Conservation (phyloP, 1,140 invertebrate genomes). For the Bombus turneri region DNA sequence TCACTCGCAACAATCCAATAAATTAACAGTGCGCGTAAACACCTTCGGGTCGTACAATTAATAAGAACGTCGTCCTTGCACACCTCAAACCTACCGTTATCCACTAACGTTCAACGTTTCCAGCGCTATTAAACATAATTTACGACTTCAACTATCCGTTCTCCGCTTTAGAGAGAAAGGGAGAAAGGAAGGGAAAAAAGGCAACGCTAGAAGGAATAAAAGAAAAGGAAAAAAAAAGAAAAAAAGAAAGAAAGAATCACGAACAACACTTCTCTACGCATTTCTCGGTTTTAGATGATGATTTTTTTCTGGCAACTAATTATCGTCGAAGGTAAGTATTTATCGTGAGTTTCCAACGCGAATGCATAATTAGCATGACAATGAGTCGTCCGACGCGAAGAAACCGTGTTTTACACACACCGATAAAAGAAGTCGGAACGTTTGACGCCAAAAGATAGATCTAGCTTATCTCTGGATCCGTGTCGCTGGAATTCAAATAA, state of each 20-base stretch:
- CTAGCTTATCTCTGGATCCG: slow-evolving; percentile 37
- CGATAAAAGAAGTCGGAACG: slow-evolving; percentile 21
- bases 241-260: background rate
- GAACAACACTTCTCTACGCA: background rate
- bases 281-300: background rate
- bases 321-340: background rate
- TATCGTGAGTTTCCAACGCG: background rate
- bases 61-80: background rate
- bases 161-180: background rate
- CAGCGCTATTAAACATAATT: background rate
- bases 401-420: slow-evolving; percentile 13
- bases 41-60: background rate
- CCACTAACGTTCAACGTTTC: background rate
- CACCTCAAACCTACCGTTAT: background rate
- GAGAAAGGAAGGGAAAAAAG: background rate
- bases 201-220: background rate
- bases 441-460: slow-evolving; percentile 26
- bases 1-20: background rate
- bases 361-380: slow-evolving; percentile 28
- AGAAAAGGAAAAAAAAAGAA: too few relatives aligned
- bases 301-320: slow-evolving; percentile 19
- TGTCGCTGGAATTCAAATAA: slow-evolving; percentile 44
- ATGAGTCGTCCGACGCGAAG: background rate
- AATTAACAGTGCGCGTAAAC: slow-evolving; percentile 6
- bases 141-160: background rate